These are phyloP conservation scores for Idris sp. DNA, from an alignment of 1,140 invertebrate species.

Conservation along the genomic window DNA sequence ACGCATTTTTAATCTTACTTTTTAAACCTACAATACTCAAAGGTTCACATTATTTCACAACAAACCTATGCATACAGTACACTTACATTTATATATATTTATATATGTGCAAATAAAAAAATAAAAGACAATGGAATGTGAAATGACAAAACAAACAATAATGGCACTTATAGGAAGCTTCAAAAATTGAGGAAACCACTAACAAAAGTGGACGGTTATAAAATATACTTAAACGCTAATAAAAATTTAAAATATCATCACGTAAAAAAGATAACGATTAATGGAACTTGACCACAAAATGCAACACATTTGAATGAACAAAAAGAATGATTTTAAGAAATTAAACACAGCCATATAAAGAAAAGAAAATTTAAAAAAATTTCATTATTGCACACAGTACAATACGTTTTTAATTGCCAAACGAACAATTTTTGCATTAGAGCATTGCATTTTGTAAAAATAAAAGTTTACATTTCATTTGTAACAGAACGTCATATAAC, in stretches of 20 bases:
- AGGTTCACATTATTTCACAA: conserved; percentile 44
- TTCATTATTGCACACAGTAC: conserved; percentile 28
- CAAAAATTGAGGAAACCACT: conserved; percentile 50
- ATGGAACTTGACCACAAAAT: conserved; percentile 15
- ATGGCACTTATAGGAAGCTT: conserved; percentile 68
- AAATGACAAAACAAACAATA: conserved; percentile 64
- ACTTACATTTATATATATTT: conserved; percentile 23
- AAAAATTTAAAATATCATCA: conserved; percentile 23
- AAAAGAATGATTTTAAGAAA: conserved; percentile 17
- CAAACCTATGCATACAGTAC: conserved; percentile 41
- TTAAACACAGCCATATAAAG: conserved; percentile 38
- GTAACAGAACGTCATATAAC: conserved; percentile 9
- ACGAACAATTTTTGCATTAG: too few species aligned
- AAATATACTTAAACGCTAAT: conserved; percentile 47
- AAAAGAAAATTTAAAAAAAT: conserved; percentile 1
- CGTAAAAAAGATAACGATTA: conserved; percentile 22
- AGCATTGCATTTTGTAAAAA: conserved; percentile 26
- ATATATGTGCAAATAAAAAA: conserved; percentile 28
- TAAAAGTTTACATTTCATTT: conserved; percentile 1
- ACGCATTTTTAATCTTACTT: too few species aligned
- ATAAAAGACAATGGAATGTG: conserved; percentile 45
- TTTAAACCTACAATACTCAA: conserved; percentile 59
- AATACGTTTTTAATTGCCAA: neutral
- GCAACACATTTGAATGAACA: conserved; percentile 16
- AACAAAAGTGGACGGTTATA: conserved; percentile 32